Conservation (phyloP, 2,113 vertebrate genomes). For the Xiphorhynchus elegans region DNA sequence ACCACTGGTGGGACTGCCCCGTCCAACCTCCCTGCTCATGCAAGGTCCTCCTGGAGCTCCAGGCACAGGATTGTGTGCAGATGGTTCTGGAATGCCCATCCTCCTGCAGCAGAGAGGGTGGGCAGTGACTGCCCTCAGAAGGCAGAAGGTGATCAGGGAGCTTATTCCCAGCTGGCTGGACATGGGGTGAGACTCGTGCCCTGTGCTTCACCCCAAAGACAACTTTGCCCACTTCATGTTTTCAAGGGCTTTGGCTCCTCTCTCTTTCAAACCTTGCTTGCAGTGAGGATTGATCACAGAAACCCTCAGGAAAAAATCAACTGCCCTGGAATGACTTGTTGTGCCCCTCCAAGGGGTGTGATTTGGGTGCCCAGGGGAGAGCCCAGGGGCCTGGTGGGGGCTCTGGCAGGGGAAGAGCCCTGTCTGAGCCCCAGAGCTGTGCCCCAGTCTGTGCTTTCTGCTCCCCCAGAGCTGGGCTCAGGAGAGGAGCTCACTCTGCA, state of each 20-base stretch:
- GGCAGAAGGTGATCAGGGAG: background rate
- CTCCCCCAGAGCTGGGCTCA: background rate
- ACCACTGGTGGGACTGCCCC: background rate
- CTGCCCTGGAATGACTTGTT: rapidly evolving
- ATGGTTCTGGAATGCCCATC: background rate
- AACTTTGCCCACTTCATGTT: background rate
- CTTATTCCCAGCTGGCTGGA: background rate
- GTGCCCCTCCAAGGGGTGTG: background rate
- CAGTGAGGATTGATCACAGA: background rate
- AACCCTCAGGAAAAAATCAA: background rate
- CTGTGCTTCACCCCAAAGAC: background rate
- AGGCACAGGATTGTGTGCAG: background rate
- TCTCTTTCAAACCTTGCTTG: background rate
- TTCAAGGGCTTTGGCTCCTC: background rate
- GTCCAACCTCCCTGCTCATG: background rate
- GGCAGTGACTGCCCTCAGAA: background rate
- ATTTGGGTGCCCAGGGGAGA: background rate
- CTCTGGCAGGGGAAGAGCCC: background rate
- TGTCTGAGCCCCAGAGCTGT: background rate
- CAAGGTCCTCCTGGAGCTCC: background rate
- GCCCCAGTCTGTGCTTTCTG: background rate
- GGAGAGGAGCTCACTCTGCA: background rate
- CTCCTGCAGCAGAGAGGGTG: conserved; percentile 10
- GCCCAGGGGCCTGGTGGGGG: background rate
- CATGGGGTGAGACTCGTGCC: background rate